These are phyloP conservation scores for Catocala sponsa DNA, from an alignment of 2,888 invertebrate species.

Conservation along the genomic window DNA sequence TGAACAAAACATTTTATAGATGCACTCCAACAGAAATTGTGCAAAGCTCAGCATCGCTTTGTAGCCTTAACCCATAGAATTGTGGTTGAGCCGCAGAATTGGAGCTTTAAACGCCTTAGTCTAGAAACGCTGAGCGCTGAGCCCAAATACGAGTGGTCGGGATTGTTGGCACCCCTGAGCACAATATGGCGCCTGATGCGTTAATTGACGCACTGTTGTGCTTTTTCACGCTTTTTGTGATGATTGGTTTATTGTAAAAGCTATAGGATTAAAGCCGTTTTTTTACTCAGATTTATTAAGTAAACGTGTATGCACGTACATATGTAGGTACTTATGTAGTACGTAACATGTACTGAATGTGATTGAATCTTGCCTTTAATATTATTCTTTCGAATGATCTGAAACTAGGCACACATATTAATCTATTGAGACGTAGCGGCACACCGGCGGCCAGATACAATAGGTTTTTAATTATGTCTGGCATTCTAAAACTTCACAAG, in stretches of 20 bases:
- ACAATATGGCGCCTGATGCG: conserved; percentile 32
- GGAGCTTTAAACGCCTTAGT: conserved; percentile 52
- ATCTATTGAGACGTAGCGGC: too few relatives aligned
- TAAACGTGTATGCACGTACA: too few relatives aligned
- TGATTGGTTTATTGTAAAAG: conserved; percentile 10
- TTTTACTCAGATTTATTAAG: not conserved
- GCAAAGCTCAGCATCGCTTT: conserved; percentile 38
- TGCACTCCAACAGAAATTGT: conserved; percentile 18
- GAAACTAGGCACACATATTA: too few relatives aligned
- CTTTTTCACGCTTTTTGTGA: conserved; percentile 31
- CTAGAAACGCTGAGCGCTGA: conserved; percentile 14
- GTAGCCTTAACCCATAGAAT: conserved; percentile 47
- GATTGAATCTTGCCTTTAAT: too few relatives aligned
- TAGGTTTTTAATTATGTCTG: too few relatives aligned
- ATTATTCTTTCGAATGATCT: too few relatives aligned
- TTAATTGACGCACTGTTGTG: conserved; percentile 32
- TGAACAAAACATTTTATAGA: conserved; percentile 7
- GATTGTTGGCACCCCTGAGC: conserved; percentile 47
- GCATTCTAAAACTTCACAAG: too few relatives aligned
- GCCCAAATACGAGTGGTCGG: conserved; percentile 33
- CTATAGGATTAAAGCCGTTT: not conserved
- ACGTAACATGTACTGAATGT: too few relatives aligned
- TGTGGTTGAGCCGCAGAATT: conserved; percentile 49
- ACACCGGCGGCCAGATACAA: too few relatives aligned
- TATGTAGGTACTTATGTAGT: too few relatives aligned